These are phyloP conservation scores for Periophthalmus modestus DNA, from an alignment of 2,113 vertebrate genomes.

Conservation along the genomic window DNA sequence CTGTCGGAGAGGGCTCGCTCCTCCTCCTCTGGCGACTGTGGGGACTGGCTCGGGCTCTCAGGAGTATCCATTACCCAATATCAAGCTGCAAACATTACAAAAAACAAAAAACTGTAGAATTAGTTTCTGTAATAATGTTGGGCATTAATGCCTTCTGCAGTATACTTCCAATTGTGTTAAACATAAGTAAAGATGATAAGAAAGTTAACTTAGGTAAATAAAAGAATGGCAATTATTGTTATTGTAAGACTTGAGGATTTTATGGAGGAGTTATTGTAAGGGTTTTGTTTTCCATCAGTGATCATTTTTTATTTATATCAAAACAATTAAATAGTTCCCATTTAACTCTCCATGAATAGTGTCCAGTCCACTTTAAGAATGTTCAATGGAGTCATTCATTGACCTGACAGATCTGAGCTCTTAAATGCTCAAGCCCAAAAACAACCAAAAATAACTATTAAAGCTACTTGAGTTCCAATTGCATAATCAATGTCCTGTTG, in stretches of 20 bases:
- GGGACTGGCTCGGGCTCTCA: constrained; percentile 89
- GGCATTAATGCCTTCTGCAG: neutral
- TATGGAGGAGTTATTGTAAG: too few relatives aligned
- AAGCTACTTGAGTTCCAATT: neutral
- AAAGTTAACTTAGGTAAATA: too few relatives aligned
- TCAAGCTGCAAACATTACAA: constrained; percentile 47
- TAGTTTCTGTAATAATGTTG: neutral
- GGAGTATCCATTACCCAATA: constrained; percentile 87
- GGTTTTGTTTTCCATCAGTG: neutral
- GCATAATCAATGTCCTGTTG: neutral
- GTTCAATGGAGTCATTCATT: too few relatives aligned
- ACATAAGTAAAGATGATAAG: too few relatives aligned
- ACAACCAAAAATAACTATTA: neutral
- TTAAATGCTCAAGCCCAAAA: neutral
- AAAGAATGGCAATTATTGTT: neutral
- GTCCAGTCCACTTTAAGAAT: too few relatives aligned
- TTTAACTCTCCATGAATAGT: too few relatives aligned
- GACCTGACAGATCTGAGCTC: too few relatives aligned
- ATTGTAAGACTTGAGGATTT: neutral
- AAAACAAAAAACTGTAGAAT: neutral
- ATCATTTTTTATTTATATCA: neutral
- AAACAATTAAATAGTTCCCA: neutral
- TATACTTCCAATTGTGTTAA: too few relatives aligned
- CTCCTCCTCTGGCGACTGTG: constrained; percentile 85
- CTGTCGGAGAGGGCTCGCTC: constrained; percentile 74